phyloP scores from a whole-genome alignment of 2,888 invertebrate genomes.

The Caenorhabditis sp. region DNA sequence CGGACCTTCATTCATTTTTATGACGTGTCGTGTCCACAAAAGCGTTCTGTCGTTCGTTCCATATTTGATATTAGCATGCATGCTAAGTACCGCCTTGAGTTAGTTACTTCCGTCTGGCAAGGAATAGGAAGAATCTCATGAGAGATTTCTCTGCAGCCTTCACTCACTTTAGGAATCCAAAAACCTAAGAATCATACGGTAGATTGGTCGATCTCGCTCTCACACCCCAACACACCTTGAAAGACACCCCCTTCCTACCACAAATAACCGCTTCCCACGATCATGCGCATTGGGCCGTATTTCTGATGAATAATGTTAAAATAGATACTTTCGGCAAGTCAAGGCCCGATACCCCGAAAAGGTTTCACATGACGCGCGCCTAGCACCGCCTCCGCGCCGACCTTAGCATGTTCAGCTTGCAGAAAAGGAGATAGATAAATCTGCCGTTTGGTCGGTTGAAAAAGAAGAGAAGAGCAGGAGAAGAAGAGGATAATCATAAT shows the following conservation, averaged over 20 bases:
- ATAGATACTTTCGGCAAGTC: conserved; percentile 59
- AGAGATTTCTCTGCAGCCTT: too few species aligned
- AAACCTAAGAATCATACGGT: too few species aligned
- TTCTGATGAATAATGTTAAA: conserved; percentile 54
- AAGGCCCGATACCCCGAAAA: too few species aligned
- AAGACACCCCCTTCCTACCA: too few species aligned
- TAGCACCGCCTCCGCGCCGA: conserved; percentile 28
- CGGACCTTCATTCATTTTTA: conserved; percentile 20
- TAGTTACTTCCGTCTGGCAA: conserved; percentile 12
- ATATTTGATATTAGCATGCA: conserved; percentile 3
- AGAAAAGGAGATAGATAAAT: too few species aligned
- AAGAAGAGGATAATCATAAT: conserved; percentile 23
- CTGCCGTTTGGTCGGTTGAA: neutral
- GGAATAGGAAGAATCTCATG: too few species aligned
- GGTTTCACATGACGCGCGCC: conserved; percentile 53
- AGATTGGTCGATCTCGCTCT: too few species aligned
- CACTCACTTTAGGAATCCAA: too few species aligned
- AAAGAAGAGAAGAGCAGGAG: too few species aligned
- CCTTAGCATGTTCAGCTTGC: conserved; percentile 16
- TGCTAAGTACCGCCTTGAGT: conserved; percentile 7
- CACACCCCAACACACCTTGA: conserved; percentile 29
- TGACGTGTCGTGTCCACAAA: conserved; percentile 45
- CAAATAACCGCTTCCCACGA: conserved; percentile 48
- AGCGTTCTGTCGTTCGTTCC: neutral
- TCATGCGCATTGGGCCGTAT: conserved; percentile 17